Evolutionary conservation across 1,140 invertebrate genomes (phyloP).

Genomic region (Penaeus indicus): DNA sequence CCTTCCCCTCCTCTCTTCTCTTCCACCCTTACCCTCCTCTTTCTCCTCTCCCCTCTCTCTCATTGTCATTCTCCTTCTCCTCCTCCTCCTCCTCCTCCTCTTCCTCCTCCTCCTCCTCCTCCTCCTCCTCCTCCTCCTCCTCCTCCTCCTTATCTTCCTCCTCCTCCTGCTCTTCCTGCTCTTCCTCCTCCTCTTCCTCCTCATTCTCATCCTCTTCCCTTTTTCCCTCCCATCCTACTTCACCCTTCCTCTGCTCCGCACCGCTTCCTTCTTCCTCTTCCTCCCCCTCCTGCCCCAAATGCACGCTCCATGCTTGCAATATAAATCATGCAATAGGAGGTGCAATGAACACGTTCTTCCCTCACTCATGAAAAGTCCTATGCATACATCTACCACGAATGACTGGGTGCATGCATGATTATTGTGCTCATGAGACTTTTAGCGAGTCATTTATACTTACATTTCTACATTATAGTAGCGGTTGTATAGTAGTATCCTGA

Average conservation of each 20-base stretch:
- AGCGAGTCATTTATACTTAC: too few species aligned
- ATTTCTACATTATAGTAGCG: too few species aligned
- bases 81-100: background rate
- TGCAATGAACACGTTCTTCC: too few species aligned
- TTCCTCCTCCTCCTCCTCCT: background rate
- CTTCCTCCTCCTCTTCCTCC: background rate
- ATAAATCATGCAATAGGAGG: too few species aligned
- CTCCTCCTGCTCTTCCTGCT: background rate
- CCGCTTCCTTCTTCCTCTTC: too few species aligned
- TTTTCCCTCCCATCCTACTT: background rate
- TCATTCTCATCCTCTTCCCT: background rate
- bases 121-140: constrained; percentile 6
- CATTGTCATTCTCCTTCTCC: background rate
- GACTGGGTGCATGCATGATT: too few species aligned
- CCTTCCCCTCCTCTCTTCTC: background rate
- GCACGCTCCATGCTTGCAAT: too few species aligned
- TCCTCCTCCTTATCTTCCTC: background rate
- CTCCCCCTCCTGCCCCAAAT: too few species aligned
- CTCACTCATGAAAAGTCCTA: too few species aligned
- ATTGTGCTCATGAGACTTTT: too few species aligned
- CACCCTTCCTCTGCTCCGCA: background rate
- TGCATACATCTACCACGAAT: too few species aligned
- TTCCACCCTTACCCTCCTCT: background rate
- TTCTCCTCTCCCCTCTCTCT: background rate
- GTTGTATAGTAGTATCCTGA: too few species aligned